Evolutionary conservation across 1,140 invertebrate species (phyloP).

Genomic region (Neotoxoptera formosana): DNA sequence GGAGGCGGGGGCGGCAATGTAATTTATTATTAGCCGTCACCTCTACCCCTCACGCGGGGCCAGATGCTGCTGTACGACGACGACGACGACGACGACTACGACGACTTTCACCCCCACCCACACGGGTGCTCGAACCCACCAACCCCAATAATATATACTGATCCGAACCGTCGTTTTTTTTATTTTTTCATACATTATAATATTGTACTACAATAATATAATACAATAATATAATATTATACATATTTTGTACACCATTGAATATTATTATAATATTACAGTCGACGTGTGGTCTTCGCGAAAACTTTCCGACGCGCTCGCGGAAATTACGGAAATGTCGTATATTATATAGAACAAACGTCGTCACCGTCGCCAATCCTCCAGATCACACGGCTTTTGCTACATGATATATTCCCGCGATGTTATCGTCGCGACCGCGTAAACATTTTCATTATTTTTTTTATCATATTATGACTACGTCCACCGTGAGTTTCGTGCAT

Average conservation of each 20-base stretch:
- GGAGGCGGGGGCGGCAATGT: background rate
- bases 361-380: background rate
- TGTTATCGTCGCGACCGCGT: background rate
- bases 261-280: background rate
- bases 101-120: background rate
- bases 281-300: background rate
- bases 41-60: conserved; percentile 29
- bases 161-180: too few species aligned
- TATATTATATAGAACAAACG: background rate
- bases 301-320: background rate
- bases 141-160: background rate
- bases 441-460: background rate
- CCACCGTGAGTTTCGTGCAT: background rate
- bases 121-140: background rate
- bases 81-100: background rate
- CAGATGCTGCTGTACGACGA: conserved; percentile 46
- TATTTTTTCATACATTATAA: too few species aligned
- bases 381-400: background rate
- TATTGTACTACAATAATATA: too few species aligned
- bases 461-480: background rate
- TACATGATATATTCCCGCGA: background rate
- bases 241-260: too few species aligned
- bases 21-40: conserved; percentile 57
- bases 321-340: background rate
- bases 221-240: too few species aligned